These are phyloP conservation scores for Phaonia tiefii DNA, from an alignment of 2,888 invertebrate genomes.

Conservation along the genomic window DNA sequence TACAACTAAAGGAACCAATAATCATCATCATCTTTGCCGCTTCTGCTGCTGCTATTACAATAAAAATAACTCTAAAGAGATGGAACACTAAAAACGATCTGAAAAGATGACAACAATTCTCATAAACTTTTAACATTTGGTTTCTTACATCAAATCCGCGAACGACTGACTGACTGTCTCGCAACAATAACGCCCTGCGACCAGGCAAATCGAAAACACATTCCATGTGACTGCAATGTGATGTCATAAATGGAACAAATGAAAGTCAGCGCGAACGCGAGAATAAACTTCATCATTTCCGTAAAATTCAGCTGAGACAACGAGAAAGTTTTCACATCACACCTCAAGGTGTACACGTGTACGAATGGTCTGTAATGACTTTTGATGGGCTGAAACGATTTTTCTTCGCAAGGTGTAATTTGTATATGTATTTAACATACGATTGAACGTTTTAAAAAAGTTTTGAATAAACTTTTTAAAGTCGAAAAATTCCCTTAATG, in stretches of 20 bases:
- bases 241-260: conserved; percentile 31
- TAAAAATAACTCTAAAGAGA: conserved; percentile 33
- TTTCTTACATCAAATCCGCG: conserved; percentile 19
- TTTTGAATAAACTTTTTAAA: too few relatives aligned
- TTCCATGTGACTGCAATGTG: conserved; percentile 20
- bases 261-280: background rate
- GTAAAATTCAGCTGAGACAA: conserved; percentile 12
- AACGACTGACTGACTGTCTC: background rate
- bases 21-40: conserved; percentile 48
- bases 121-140: conserved; percentile 64
- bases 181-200: background rate
- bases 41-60: conserved; percentile 1
- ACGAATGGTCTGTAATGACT: conserved; percentile 57
- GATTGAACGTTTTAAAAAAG: conserved; percentile 26
- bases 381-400: conserved; percentile 57
- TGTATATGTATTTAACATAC: conserved; percentile 22
- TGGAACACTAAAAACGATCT: conserved; percentile 27
- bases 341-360: conserved; percentile 25
- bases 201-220: conserved; percentile 25
- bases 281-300: conserved; percentile 23
- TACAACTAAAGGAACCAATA: conserved; percentile 47
- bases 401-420: conserved; percentile 31
- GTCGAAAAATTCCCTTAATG: too few relatives aligned
- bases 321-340: conserved; percentile 7
- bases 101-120: conserved; percentile 61